These are phyloP conservation scores for Pycnonotus jocosus DNA, from an alignment of 2,113 vertebrate species.

Conservation along the genomic window DNA sequence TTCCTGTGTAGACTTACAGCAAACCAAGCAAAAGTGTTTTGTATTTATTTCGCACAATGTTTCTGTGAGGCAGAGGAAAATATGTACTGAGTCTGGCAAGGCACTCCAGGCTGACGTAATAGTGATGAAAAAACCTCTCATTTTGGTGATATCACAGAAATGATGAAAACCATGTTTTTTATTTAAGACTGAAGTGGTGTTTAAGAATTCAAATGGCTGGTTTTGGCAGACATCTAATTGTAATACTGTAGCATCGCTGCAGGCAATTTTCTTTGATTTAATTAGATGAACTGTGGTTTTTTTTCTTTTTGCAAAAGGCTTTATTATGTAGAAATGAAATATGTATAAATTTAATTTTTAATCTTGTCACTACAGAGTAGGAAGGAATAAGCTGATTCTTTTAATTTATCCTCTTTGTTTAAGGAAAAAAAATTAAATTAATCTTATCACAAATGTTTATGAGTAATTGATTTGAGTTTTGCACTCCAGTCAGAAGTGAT, in stretches of 20 bases:
- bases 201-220: conserved; percentile 66
- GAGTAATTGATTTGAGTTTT: conserved; percentile 75
- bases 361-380: conserved; percentile 80
- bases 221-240: conserved; percentile 79
- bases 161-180: conserved; percentile 57
- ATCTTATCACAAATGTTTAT: conserved; percentile 77
- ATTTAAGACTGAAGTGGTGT: conserved; percentile 59
- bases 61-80: background rate
- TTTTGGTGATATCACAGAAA: conserved; percentile 45
- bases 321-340: conserved; percentile 84
- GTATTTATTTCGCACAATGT: background rate
- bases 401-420: conserved; percentile 80
- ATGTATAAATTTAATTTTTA: conserved; percentile 88
- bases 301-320: conserved; percentile 77
- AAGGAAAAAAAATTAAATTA: conserved; percentile 75
- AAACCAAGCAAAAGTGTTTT: background rate
- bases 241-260: conserved; percentile 74
- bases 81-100: background rate
- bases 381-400: conserved; percentile 77
- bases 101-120: background rate
- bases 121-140: background rate
- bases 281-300: conserved; percentile 83
- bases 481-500: conserved; percentile 50
- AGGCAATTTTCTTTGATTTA: conserved; percentile 84
- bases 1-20: background rate